A percentile compares a stretch with the other conserved stretches of the same genome.
These are phyloP conservation scores for Latheticus oryzae DNA, from an alignment of 2,888 invertebrate genomes.

Conservation along the genomic window DNA sequence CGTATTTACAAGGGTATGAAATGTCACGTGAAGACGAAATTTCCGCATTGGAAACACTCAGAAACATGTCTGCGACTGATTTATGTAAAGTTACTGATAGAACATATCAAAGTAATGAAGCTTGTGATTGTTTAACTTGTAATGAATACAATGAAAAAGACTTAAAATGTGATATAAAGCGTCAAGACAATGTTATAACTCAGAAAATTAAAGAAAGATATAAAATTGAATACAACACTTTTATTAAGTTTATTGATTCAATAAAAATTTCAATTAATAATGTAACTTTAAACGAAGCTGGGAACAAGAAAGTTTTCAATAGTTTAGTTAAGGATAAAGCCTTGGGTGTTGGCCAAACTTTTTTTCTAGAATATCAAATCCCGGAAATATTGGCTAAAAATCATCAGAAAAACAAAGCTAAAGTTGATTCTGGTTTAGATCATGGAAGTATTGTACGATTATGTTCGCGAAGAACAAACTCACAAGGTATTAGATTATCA, in stretches of 20 bases:
- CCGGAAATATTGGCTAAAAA: conserved; percentile 58
- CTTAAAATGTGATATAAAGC: conserved; percentile 50
- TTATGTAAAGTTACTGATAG: conserved; percentile 58
- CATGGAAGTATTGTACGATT: conserved; percentile 58
- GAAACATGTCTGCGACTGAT: conserved; percentile 62
- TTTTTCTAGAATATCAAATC: conserved; percentile 66
- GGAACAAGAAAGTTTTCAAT: conserved; percentile 63
- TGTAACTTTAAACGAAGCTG: conserved; percentile 64
- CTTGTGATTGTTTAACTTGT: conserved; percentile 60
- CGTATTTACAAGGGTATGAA: conserved; percentile 63
- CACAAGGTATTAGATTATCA: conserved; percentile 64
- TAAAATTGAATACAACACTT: conserved; percentile 34
- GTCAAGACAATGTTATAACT: conserved; percentile 34
- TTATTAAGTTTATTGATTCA: conserved; percentile 63
- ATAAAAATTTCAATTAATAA: conserved; percentile 65
- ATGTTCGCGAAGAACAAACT: conserved; percentile 63
- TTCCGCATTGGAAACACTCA: conserved; percentile 63
- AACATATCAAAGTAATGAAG: conserved; percentile 46
- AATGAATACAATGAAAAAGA: conserved; percentile 55
- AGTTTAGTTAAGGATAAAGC: conserved; percentile 44
- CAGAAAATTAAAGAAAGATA: conserved; percentile 45
- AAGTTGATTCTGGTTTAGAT: conserved; percentile 61
- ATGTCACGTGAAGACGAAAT: conserved; percentile 63
- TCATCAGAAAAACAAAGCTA: conserved; percentile 53
- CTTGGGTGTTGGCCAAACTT: conserved; percentile 58